Evolutionary conservation across 1,140 invertebrate species (phyloP).

Genomic region (Drosophila melanica): DNA sequence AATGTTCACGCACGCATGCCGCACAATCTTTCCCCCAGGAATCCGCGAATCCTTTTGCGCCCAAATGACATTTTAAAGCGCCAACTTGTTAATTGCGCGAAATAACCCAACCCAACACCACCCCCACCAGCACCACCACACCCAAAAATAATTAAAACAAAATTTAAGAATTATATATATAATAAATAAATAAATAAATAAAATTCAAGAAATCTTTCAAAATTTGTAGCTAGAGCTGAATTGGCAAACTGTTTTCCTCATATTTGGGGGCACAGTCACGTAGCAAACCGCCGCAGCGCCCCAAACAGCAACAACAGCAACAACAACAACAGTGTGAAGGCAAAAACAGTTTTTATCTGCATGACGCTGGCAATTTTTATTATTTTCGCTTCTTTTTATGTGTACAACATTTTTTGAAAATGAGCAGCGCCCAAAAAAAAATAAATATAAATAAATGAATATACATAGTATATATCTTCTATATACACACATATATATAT

Average conservation of each 20-base stretch:
- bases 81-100: slow-evolving; percentile 60
- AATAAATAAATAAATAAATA: slow-evolving; percentile 19
- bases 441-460: slow-evolving; percentile 17
- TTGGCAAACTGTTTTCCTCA: slow-evolving; percentile 57
- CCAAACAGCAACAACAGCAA: slow-evolving; percentile 32
- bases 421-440: slow-evolving; percentile 27
- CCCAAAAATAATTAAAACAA: neutral
- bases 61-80: slow-evolving; percentile 58
- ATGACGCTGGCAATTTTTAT: slow-evolving; percentile 36
- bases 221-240: slow-evolving; percentile 28
- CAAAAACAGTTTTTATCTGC: slow-evolving; percentile 49
- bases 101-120: neutral
- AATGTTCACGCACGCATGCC: slow-evolving; percentile 82
- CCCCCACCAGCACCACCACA: neutral
- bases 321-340: slow-evolving; percentile 19
- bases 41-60: slow-evolving; percentile 61
- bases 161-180: slow-evolving; percentile 9
- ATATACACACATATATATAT: slow-evolving; percentile 22
- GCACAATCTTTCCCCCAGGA: slow-evolving; percentile 74
- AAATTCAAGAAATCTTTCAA: slow-evolving; percentile 27
- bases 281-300: slow-evolving; percentile 49
- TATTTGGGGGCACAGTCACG: slow-evolving; percentile 64
- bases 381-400: slow-evolving; percentile 18
- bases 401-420: slow-evolving; percentile 42
- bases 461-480: slow-evolving; percentile 27